A percentile compares a stretch with the other conserved stretches of the same genome.
phyloP scores from a whole-genome alignment of 1,140 invertebrate genomes.

The Zophobas atratus region DNA sequence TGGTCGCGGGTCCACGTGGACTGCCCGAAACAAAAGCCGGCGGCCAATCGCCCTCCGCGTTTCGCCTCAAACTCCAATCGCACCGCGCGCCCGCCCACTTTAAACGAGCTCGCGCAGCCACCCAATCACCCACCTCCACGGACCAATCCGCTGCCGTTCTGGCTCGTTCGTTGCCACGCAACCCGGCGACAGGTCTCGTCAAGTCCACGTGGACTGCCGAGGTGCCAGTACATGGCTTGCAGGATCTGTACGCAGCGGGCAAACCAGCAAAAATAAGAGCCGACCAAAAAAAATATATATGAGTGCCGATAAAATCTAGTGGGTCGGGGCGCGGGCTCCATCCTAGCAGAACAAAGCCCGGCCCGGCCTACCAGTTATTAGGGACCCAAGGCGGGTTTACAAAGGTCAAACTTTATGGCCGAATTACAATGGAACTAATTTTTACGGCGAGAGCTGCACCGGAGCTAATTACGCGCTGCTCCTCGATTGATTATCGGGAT shows the following conservation, averaged over 20 bases:
- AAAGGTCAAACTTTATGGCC: conserved; percentile 63
- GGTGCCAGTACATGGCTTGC: conserved; percentile 67
- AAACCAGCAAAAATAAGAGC: conserved; percentile 68
- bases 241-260: conserved; percentile 66
- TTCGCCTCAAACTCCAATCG: background rate
- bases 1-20: conserved; percentile 64
- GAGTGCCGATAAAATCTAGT: conserved; percentile 67
- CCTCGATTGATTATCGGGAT: conserved; percentile 30
- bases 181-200: conserved; percentile 57
- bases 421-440: conserved; percentile 64
- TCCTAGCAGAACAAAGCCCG: conserved; percentile 66
- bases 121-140: conserved; percentile 55
- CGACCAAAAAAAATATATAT: conserved; percentile 67
- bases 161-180: conserved; percentile 61
- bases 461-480: conserved; percentile 12
- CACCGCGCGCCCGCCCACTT: conserved; percentile 52
- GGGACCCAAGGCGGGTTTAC: conserved; percentile 59
- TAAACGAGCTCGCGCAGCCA: conserved; percentile 59
- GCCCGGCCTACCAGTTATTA: conserved; percentile 66
- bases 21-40: conserved; percentile 42
- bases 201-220: conserved; percentile 66
- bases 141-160: conserved; percentile 54
- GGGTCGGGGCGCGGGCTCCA: conserved; percentile 64
- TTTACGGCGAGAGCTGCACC: conserved; percentile 48
- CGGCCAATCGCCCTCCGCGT: conserved; percentile 57